phyloP scores from a whole-genome alignment of 2,797 vertebrate species.

The Chaunax sp. region DNA sequence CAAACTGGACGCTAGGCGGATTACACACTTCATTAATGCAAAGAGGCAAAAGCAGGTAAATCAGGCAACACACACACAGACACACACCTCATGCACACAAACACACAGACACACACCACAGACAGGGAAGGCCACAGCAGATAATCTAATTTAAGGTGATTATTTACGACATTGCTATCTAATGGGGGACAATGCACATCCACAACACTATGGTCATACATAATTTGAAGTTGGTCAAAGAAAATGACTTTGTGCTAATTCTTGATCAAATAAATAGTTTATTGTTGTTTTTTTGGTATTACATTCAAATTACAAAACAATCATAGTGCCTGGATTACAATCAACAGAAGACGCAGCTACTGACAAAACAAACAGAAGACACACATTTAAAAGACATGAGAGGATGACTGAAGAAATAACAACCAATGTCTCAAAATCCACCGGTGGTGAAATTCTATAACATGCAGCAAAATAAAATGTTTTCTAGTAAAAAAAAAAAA shows the following conservation, averaged over 20 bases:
- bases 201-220: constrained; percentile 84
- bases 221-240: constrained; percentile 81
- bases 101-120: constrained; percentile 3
- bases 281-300: constrained; percentile 69
- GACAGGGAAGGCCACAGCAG: constrained; percentile 17
- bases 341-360: constrained; percentile 52
- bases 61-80: constrained; percentile 41
- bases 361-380: constrained; percentile 58
- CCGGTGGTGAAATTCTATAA: constrained; percentile 20
- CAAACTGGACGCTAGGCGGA: constrained; percentile 65
- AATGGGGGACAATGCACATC: constrained; percentile 54
- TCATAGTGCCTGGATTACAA: constrained; percentile 84
- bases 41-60: constrained; percentile 65
- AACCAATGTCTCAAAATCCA: constrained; percentile 27
- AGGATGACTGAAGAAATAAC: constrained; percentile 29
- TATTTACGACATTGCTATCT: constrained; percentile 13
- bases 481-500: constrained; percentile 37
- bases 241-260: constrained; percentile 76
- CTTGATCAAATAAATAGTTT: constrained; percentile 76
- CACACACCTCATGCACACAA: neutral
- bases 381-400: constrained; percentile 58
- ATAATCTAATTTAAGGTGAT: constrained; percentile 25
- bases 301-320: constrained; percentile 86
- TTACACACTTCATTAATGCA: constrained; percentile 75
- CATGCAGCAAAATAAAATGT: constrained; percentile 34